A percentile compares a stretch with the other conserved stretches of the same genome.
Evolutionary conservation across 2,888 invertebrate genomes (phyloP).

Genomic region (Nephrotoma appendiculata): DNA sequence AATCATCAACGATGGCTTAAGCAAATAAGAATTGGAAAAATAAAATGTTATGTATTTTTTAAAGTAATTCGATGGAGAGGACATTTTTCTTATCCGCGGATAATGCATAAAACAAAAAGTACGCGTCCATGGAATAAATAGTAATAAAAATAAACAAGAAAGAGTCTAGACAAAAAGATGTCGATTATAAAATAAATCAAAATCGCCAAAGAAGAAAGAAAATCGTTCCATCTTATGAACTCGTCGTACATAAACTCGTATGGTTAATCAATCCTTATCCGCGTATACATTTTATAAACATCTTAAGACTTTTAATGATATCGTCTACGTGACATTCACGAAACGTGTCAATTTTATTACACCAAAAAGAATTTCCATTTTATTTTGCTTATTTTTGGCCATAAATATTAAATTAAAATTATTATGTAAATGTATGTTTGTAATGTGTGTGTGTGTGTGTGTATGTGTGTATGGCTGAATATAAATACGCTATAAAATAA

Average conservation of each 20-base stretch:
- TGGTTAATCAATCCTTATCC: neutral
- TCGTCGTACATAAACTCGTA: neutral
- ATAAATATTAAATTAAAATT: neutral
- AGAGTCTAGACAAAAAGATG: neutral
- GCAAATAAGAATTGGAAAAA: neutral
- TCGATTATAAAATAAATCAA: neutral
- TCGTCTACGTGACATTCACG: neutral
- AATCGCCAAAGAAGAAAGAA: neutral
- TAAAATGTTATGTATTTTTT: neutral
- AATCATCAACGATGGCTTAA: neutral
- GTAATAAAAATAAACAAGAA: neutral
- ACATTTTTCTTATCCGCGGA: neutral
- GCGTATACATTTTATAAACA: neutral
- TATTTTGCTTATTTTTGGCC: neutral
- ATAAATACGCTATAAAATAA: slow-evolving; percentile 2
- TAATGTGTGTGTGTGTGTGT: neutral
- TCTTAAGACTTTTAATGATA: neutral
- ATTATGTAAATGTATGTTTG: neutral
- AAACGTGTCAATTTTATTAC: slow-evolving; percentile 2
- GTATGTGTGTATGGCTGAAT: neutral
- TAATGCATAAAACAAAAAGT: neutral
- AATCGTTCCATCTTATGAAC: neutral
- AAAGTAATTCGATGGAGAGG: neutral
- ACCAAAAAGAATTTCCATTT: neutral
- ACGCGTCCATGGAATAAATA: neutral